Evolutionary conservation across 2,113 vertebrate species (phyloP), one percentile per base, ranked within the genome.

Genomic region (Mustelus asterias): DNA sequence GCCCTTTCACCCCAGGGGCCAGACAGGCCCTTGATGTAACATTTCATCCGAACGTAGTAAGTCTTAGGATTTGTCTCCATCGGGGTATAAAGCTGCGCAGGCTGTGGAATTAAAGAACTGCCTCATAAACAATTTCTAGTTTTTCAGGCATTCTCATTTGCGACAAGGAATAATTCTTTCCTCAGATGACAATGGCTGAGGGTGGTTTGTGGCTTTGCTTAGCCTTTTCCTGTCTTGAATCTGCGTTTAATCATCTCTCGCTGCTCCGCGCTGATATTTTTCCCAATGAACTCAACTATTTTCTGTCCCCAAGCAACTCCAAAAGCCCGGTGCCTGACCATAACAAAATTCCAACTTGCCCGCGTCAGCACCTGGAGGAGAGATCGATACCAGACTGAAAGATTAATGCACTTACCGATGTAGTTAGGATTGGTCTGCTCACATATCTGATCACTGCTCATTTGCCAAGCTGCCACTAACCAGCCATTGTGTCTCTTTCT

Each of bases 291-390:
- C 33, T n/a, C 2, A 16, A 93, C 58, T 10, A 37, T 93, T 63
- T 18, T 63, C 1, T 63, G 6, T 63, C 9, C 60, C 60, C 18
- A 63, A 37, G 1, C 37, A 24, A 69, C 16, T 13, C 1, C 18
- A 22, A 24, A 88, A 37, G 80, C 41, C 29, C 1, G 95, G 83
- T 95, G 85, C 63, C 96, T 24, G 0, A 96, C 95, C 65, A 96
- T 60, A 10, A 96, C 90, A 96, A 97, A 96, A 96, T 3, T n/a
- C 69, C 14, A 48, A 37, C 67, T 48, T 10, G 37, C 58, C 85
- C n/a, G 96, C 97, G 85, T 90, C 95, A 97, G 94, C 69, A 96
- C 22, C 65, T 96, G 96, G 41, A 67, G 90, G 96, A 97, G 90
- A 96, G 96, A 96, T 96, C 95, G 0, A 95, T 96, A 95, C 96